These are phyloP conservation scores for Ceratina calcarata DNA, from an alignment of 1,140 invertebrate genomes.

Conservation along the genomic window DNA sequence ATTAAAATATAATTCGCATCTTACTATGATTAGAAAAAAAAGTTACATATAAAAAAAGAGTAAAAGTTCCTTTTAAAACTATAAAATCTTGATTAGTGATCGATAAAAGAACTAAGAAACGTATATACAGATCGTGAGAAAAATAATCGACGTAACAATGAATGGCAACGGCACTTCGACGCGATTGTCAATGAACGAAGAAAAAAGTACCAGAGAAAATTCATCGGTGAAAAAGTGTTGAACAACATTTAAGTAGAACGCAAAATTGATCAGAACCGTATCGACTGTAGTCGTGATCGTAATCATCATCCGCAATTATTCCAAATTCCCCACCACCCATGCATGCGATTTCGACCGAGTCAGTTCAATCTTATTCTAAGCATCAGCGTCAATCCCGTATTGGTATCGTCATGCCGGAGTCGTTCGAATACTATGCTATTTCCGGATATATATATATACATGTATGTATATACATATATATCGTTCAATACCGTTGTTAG, in stretches of 20 bases:
- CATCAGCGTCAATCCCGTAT: neutral
- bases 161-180: neutral
- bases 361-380: slow-evolving; percentile 16
- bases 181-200: neutral
- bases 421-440: slow-evolving; percentile 55
- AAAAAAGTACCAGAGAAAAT: slow-evolving; percentile 40
- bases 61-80: no score
- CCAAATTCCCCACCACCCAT: neutral
- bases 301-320: neutral
- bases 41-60: no score
- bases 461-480: slow-evolving; percentile 42
- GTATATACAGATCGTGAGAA: neutral
- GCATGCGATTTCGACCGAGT: neutral
- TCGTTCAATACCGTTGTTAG: slow-evolving; percentile 47
- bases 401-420: slow-evolving; percentile 13
- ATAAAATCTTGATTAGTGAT: neutral
- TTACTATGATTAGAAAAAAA: no score
- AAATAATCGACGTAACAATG: neutral
- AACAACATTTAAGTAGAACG: slow-evolving; percentile 31
- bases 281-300: slow-evolving; percentile 1
- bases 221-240: slow-evolving; percentile 20
- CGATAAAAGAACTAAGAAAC: neutral
- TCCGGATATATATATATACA: slow-evolving; percentile 46
- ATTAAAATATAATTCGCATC: no score
- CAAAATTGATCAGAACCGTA: slow-evolving; percentile 6